Conservation (phyloP, 2,888 invertebrate genomes). For the Lasioglossum malachurum region DNA sequence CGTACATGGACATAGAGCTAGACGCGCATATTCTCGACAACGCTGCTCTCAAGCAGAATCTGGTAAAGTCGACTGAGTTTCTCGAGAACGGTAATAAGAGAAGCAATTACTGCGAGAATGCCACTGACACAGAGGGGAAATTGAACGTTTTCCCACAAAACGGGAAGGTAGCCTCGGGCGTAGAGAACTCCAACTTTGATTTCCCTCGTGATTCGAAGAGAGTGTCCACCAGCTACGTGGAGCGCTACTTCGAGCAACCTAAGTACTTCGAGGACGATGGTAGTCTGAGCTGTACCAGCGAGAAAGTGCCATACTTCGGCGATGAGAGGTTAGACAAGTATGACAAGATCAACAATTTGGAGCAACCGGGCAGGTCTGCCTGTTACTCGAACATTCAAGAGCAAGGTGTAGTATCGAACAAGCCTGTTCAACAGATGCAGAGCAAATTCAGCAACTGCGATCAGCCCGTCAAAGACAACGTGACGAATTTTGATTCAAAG, state of each 20-base stretch:
- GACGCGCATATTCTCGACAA: conserved; percentile 79
- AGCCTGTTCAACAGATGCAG: conserved; percentile 41
- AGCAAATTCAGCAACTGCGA: conserved; percentile 72
- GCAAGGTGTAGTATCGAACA: conserved; percentile 57
- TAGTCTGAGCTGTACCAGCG: conserved; percentile 60
- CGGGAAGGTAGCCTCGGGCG: conserved; percentile 72
- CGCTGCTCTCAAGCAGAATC: conserved; percentile 75
- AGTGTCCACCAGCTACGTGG: conserved; percentile 82
- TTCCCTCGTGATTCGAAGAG: conserved; percentile 78
- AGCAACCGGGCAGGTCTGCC: conserved; percentile 70
- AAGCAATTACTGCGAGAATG: conserved; percentile 65
- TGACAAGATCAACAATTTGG: conserved; percentile 78
- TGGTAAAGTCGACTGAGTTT: conserved; percentile 81
- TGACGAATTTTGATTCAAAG: conserved; percentile 52
- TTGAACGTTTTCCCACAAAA: conserved; percentile 70
- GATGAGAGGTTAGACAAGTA: conserved; percentile 72
- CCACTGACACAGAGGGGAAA: conserved; percentile 60
- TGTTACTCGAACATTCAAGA: conserved; percentile 80
- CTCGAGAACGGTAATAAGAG: conserved; percentile 78
- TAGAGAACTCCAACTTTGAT: conserved; percentile 74
- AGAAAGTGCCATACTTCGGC: conserved; percentile 67
- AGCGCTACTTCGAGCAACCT: conserved; percentile 82
- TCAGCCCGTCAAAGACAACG: conserved; percentile 60
- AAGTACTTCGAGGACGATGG: conserved; percentile 79
- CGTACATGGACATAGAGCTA: conserved; percentile 82